Evolutionary conservation across 2,113 vertebrate species (phyloP).

Genomic region (Myodes glareolus): DNA sequence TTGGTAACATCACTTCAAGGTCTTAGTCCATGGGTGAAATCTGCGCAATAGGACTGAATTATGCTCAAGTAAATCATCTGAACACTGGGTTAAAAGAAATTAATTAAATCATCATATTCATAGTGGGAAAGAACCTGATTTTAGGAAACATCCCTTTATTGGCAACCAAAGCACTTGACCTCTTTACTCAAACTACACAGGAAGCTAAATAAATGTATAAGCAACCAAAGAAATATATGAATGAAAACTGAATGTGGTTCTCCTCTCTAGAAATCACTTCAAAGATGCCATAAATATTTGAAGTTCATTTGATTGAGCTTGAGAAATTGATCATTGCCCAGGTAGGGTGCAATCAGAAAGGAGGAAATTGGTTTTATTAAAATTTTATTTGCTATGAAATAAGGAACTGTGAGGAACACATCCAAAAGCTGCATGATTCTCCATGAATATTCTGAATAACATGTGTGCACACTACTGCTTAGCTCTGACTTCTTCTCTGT

Average conservation of each 20-base stretch:
- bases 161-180: background rate
- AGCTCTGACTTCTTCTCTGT: background rate
- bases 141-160: background rate
- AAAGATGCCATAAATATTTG: conserved; percentile 58
- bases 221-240: background rate
- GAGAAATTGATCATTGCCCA: background rate
- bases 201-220: background rate
- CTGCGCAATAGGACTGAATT: background rate
- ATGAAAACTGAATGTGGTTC: background rate
- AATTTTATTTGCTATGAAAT: conserved; percentile 53
- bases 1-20: background rate
- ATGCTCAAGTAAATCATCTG: background rate
- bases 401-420: conserved; percentile 31
- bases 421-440: background rate
- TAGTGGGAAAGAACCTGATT: background rate
- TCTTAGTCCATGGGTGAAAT: background rate
- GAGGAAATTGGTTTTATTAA: conserved; percentile 62
- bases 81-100: background rate
- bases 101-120: background rate
- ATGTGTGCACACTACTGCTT: background rate
- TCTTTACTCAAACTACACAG: background rate
- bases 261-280: conserved; percentile 48
- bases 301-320: conserved; percentile 49
- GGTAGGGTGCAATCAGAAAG: conserved; percentile 22
- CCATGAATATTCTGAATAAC: background rate